Percentiles rank a stretch among this genome's conserved stretches.
Conservation (phyloP, 2,113 vertebrate species). For the Notarius quadriscutis region DNA sequence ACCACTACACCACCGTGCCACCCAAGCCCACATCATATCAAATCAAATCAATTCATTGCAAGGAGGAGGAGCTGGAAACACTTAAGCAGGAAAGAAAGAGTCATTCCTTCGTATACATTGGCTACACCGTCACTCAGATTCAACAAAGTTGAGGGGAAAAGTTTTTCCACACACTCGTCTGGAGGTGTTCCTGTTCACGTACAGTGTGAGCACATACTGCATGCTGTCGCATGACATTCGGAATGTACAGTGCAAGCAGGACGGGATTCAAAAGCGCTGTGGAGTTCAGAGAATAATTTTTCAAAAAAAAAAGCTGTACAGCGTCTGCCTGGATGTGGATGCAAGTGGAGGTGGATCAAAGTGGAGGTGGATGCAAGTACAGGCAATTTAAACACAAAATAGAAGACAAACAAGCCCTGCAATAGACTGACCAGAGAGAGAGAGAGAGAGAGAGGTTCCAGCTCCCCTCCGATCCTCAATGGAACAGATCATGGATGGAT, state of each 20-base stretch:
- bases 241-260: not conserved
- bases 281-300: not conserved
- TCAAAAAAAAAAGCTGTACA: not conserved
- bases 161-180: not conserved
- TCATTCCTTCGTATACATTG: not conserved
- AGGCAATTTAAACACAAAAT: not conserved
- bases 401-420: too few species aligned
- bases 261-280: not conserved
- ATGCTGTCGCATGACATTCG: not conserved
- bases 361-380: not conserved
- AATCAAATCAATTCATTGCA: not conserved
- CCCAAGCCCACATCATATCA: not conserved
- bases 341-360: not conserved
- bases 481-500: too few species aligned
- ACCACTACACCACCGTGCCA: not conserved
- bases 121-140: not conserved
- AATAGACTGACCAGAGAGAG: too few species aligned
- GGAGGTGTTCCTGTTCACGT: not conserved
- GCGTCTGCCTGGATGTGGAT: not conserved
- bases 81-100: not conserved
- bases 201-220: not conserved
- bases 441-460: too few species aligned
- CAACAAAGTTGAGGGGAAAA: not conserved
- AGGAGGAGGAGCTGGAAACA: not conserved
- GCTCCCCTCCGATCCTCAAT: too few species aligned